Conservation (phyloP, 2,113 vertebrate species). For the Strix uralensis region DNA sequence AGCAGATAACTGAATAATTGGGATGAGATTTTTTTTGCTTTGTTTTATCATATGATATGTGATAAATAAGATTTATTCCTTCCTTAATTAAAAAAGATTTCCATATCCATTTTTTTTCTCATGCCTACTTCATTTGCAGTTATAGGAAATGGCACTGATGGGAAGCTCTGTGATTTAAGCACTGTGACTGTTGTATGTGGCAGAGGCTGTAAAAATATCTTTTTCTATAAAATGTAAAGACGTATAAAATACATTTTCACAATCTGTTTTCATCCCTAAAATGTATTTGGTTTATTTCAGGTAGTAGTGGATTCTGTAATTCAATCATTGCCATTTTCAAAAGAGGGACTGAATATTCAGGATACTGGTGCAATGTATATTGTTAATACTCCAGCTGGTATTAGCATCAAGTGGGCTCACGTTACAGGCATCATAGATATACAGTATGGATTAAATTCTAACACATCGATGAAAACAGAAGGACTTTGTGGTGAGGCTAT, state of each 20-base stretch:
- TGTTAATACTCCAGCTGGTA: constrained; percentile 87
- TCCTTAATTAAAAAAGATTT: background rate
- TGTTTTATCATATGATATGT: background rate
- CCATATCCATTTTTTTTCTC: background rate
- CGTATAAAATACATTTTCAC: background rate
- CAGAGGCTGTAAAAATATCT: background rate
- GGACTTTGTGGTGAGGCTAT: constrained; percentile 90
- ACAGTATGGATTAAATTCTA: constrained; percentile 80
- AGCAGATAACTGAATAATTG: background rate
- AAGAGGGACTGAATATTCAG: constrained; percentile 84
- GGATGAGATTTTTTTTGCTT: background rate
- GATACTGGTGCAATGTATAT: constrained; percentile 95
- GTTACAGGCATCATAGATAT: constrained; percentile 93
- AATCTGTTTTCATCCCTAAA: background rate
- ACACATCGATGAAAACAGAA: constrained; percentile 81
- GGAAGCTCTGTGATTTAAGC: background rate
- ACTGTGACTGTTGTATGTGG: background rate
- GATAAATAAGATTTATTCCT: background rate
- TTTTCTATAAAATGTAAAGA: background rate
- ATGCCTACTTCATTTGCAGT: background rate
- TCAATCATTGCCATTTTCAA: constrained; percentile 86
- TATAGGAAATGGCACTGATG: background rate
- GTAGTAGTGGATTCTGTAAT: constrained; percentile 87
- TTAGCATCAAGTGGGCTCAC: constrained; percentile 94
- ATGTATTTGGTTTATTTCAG: constrained; percentile 70